Base-by-base conservation (phyloP, 1,140 invertebrate species). In the Bombus turneri region DNA sequence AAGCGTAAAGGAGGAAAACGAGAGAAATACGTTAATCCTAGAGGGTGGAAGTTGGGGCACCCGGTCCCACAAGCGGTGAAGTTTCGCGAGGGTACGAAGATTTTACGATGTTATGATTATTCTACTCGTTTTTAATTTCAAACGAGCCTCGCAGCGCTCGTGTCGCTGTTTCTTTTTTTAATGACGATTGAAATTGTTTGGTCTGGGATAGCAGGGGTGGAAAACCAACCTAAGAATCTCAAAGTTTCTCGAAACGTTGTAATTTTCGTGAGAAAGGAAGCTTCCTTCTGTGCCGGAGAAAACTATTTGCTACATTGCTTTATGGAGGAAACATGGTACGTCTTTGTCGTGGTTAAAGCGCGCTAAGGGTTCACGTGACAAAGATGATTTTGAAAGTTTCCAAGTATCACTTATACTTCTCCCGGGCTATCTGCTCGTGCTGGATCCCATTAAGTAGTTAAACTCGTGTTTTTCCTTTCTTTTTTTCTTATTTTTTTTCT, bases 51-150 rank as follows among this genome's bases (percentile, higher is more conserved):
- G 12, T 79, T 39, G 5, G 66, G 31, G 13, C 1, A 31, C 43
- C 41, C 66, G 37, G 5, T 84, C 57, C 76, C 83, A 64, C 2
- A 34, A 76, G 76, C 41, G 53, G 59, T 15, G 18, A 84, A 79
- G 68, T 79, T 84, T 73, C 76, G 66, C 66, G 39, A 80, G 77
- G 83, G 57, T 39, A 53, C 68, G 41, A 80, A 71, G 68, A 79
- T 73, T 80, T 85, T 28, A 72, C 78, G 76, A 31, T 34, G 53
- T 85, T 85, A 85, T 53, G 83, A 85, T 85, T 85, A 85, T 85
- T 85, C 77, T 39, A 47, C 57, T 62, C 41, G 83, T 80, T 85
- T 80, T 85, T 85, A 85, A 85, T 85, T 80, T 80, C 28, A 73
- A 85, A 85, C 66, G 76, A 85, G 68, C 68, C 18, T 12, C n/a